Conservation (phyloP, 2,888 invertebrate genomes). For the Schizotus pectinicornis region DNA sequence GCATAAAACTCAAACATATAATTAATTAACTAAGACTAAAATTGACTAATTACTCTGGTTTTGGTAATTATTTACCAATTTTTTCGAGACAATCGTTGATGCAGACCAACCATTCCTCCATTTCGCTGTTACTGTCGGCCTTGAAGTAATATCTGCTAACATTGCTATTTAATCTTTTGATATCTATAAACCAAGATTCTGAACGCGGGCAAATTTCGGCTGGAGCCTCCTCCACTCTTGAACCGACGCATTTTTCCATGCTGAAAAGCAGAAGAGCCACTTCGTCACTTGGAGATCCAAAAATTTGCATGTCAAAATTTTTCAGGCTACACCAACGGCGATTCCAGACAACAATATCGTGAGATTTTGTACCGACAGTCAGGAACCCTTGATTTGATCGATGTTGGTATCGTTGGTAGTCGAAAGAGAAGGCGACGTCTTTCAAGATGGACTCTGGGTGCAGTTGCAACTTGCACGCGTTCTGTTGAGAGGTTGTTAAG, state of each 20-base stretch:
- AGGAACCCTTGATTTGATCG: conserved; percentile 58
- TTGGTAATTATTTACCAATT: no score
- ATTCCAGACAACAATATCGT: conserved; percentile 60
- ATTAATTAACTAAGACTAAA: no score
- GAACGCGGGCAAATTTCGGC: conserved; percentile 1
- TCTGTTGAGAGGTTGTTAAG: background rate
- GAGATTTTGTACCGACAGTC: conserved; percentile 58
- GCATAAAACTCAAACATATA: no score
- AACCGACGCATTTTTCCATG: conserved; percentile 52
- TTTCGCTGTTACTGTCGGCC: no score
- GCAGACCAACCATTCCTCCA: no score
- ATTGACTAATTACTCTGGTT: no score
- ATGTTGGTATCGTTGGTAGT: conserved; percentile 29
- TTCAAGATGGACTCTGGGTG: conserved; percentile 10
- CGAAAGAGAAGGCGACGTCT: conserved; percentile 22
- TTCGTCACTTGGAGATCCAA: conserved; percentile 61
- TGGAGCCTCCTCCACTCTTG: conserved; percentile 41
- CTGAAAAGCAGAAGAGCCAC: conserved; percentile 54
- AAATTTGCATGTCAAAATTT: conserved; percentile 58
- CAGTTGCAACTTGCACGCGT: conserved; percentile 2
- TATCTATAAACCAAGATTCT: background rate
- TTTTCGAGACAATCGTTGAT: no score
- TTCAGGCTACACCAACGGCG: conserved; percentile 63
- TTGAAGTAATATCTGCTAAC: conserved; percentile 43
- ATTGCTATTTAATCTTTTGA: background rate